Base-by-base conservation (phyloP, 2,113 vertebrate genomes). In the Enhydra lutris region DNA sequence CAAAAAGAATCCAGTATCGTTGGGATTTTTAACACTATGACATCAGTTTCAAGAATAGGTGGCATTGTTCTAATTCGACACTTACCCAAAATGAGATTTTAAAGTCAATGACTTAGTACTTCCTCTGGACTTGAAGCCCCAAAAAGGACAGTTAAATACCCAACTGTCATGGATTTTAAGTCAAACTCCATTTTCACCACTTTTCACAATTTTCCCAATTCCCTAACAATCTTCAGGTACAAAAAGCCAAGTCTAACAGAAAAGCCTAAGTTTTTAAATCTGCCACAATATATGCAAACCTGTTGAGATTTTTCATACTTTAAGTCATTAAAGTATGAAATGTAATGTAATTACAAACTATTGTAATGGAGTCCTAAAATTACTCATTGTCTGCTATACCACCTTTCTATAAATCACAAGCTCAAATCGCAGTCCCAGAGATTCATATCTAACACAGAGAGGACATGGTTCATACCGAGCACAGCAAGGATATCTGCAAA, bases 311-410 rank as follows among this genome's bases (percentile, higher is more conserved):
- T 94, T 73, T 92, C 34, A 95, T 18, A 63, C 1, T n/a, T 74
- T 73, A 87, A 98, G 73, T 50, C 10, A 7, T 24, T 17, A 65
- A n/a, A n/a, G n/a, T n/a, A n/a, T n/a, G n/a, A n/a, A n/a, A n/a
- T n/a, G n/a, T n/a, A n/a, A n/a, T n/a, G n/a, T n/a, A n/a, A n/a
- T n/a, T n/a, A n/a, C n/a, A n/a, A 36, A 90, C 59, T 57, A 71
- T 39, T 55, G 50, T 29, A 47, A 50, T 79, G 31, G 4, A 84
- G 69, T 31, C 36, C 50, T 82, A 79, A 63, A 50, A 92, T 87
- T n/a, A 79, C 45, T 86, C 69, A 86, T 97, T 96, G 97, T 96
- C 93, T 83, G 88, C 86, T 89, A 89, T 8, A 88, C 42, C n/a
- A 65, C 71, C 80, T 55, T 89, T 80, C 89, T 50, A 20, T 52